phyloP scores from a whole-genome alignment of 2,113 vertebrate species.

The Apistogramma diplotaenia region DNA sequence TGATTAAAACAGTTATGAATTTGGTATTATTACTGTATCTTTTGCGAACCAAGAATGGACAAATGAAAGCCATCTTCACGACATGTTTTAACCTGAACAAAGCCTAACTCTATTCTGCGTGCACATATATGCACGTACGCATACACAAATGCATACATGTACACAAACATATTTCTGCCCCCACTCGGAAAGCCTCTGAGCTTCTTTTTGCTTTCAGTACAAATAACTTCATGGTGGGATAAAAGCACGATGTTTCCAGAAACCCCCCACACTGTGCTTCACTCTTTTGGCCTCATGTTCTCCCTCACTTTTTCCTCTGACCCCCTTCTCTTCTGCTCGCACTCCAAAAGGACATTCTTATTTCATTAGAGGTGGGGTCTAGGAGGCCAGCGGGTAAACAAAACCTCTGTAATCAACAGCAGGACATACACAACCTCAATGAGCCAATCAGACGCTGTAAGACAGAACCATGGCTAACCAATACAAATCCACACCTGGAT shows the following conservation, averaged over 20 bases:
- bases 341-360: conserved; percentile 68
- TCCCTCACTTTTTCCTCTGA: conserved; percentile 54
- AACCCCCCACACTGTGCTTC: conserved; percentile 45
- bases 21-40: not conserved
- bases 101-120: conserved; percentile 36
- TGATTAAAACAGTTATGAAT: not conserved
- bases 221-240: conserved; percentile 74
- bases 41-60: conserved; percentile 30
- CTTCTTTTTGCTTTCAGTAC: conserved; percentile 67
- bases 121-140: not conserved
- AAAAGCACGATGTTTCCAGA: conserved; percentile 70
- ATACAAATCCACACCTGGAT: conserved; percentile 65
- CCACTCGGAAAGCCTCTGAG: conserved; percentile 58
- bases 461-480: conserved; percentile 41
- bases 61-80: conserved; percentile 58
- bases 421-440: conserved; percentile 55
- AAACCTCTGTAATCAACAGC: conserved; percentile 68
- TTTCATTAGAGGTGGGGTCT: conserved; percentile 54
- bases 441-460: conserved; percentile 53
- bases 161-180: conserved; percentile 61
- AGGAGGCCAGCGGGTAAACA: conserved; percentile 74
- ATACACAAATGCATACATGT: conserved; percentile 12
- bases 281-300: conserved; percentile 54
- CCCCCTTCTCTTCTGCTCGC: conserved; percentile 49
- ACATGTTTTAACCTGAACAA: conserved; percentile 62